These are phyloP conservation scores for Schizaphis graminum DNA, from an alignment of 2,888 invertebrate species.

Conservation along the genomic window DNA sequence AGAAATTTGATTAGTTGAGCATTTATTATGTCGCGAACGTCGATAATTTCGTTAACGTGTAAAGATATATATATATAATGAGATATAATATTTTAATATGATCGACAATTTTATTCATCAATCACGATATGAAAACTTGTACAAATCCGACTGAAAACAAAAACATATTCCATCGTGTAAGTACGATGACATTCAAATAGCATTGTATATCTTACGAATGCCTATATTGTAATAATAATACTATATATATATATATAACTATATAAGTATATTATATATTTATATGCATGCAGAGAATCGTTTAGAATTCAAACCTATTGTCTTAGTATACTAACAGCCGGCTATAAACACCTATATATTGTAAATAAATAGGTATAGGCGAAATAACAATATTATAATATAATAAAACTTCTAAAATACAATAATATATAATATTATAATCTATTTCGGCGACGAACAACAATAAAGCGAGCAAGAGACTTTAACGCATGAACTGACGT, in stretches of 20 bases:
- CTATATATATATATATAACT: too few relatives aligned
- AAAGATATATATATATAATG: not conserved
- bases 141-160: not conserved
- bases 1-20: not conserved
- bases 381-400: not conserved
- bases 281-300: not conserved
- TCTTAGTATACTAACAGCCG: not conserved
- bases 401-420: not conserved
- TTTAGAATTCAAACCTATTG: not conserved
- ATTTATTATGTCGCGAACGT: not conserved
- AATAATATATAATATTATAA: not conserved
- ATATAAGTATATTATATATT: not conserved
- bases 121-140: not conserved
- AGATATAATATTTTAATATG: not conserved
- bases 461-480: not conserved
- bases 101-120: not conserved
- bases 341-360: not conserved
- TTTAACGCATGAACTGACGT: not conserved
- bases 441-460: not conserved
- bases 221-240: not conserved
- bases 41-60: not conserved
- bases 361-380: not conserved
- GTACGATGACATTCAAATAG: not conserved
- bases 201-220: not conserved
- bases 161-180: not conserved